Percentiles rank a stretch among this genome's conserved stretches.
Evolutionary conservation across 53 echinoderm and acorn worm genomes (phyloP).

Genomic region (Henricia sp.): DNA sequence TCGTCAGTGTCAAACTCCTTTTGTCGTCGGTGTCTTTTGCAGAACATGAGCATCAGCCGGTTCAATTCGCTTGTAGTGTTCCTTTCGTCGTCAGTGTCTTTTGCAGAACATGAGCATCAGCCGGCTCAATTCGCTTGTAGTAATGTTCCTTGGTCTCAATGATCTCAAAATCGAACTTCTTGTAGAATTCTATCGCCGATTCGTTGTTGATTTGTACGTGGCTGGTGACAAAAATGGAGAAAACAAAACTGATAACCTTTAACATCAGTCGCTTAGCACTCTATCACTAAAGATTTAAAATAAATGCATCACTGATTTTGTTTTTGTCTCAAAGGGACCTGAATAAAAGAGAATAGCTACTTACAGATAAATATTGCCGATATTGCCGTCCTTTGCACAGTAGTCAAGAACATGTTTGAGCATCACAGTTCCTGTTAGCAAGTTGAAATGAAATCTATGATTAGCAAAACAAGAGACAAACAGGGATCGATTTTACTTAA

Average conservation of each 20-base stretch:
- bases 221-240: slow-evolving; percentile 57
- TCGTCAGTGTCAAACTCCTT: no score
- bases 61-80: no score
- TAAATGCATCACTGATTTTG: no score
- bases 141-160: slow-evolving; percentile 98
- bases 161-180: slow-evolving; percentile 95
- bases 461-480: slow-evolving; percentile 13
- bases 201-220: slow-evolving; percentile 99
- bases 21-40: slow-evolving; percentile 73
- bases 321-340: no score
- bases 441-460: no score
- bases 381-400: slow-evolving; percentile 91
- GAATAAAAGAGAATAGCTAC: no score
- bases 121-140: slow-evolving; percentile 97
- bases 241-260: no score
- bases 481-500: no score
- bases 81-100: slow-evolving; percentile 64
- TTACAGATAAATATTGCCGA: slow-evolving; percentile 96
- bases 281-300: no score
- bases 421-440: slow-evolving; percentile 99
- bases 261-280: no score
- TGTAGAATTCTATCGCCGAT: slow-evolving; percentile 96
- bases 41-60: no score
- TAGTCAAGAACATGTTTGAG: slow-evolving; percentile 94
- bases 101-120: slow-evolving; percentile 94